phyloP scores from a whole-genome alignment of 2,888 invertebrate species.

The Xanthia icteritia region DNA sequence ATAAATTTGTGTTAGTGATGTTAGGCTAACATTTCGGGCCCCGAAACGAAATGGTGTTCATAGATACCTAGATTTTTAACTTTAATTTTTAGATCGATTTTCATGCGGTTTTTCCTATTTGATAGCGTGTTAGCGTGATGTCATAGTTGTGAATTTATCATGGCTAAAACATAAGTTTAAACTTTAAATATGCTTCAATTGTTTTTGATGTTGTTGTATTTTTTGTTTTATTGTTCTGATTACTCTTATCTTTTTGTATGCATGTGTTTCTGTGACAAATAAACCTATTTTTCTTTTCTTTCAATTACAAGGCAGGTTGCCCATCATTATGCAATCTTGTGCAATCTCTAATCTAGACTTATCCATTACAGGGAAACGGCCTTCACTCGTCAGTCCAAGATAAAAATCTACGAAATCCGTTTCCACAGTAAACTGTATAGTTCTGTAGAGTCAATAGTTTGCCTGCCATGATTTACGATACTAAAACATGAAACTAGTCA shows the following conservation, averaged over 20 bases:
- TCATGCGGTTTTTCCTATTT: neutral
- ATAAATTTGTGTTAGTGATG: slow-evolving; percentile 41
- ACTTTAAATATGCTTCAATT: no score
- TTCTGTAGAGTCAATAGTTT: slow-evolving; percentile 23
- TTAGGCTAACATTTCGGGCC: slow-evolving; percentile 7
- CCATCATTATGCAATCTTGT: slow-evolving; percentile 11
- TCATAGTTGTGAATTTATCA: neutral
- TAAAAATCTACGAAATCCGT: slow-evolving; percentile 32
- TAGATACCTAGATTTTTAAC: neutral
- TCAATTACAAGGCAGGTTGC: neutral
- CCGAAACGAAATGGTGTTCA: slow-evolving; percentile 2
- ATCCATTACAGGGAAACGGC: slow-evolving; percentile 1
- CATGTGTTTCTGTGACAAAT: no score
- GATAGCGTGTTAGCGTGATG: neutral
- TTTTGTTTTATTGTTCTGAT: no score
- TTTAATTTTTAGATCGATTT: neutral
- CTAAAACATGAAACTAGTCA: slow-evolving; percentile 26
- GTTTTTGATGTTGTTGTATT: no score
- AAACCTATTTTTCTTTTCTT: neutral
- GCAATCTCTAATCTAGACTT: slow-evolving; percentile 15
- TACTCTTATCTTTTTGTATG: no score
- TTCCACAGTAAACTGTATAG: slow-evolving; percentile 1
- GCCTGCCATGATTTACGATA: slow-evolving; percentile 19
- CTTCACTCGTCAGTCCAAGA: slow-evolving; percentile 11
- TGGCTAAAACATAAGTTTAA: neutral